Base-by-base conservation (phyloP, 2,888 invertebrate species). In the Tachina lurida region DNA sequence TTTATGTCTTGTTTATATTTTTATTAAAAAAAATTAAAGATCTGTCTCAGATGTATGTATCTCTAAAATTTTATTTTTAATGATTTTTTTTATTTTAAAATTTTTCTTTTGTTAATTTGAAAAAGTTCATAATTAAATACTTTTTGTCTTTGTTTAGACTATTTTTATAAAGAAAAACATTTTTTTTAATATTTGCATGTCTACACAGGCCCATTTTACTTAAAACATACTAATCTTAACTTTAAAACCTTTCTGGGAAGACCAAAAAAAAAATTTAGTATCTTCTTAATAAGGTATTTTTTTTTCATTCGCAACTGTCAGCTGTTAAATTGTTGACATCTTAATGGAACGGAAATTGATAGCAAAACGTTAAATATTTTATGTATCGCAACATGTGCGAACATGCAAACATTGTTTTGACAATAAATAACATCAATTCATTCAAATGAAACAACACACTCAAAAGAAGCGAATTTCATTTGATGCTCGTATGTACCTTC, bases 311-410 rank as follows among this genome's bases (percentile, higher is more conserved):
- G 9, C 56, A 73, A 54, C 9, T 19, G 49, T 80, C 22, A 22
- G 4, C 56, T 22, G 8, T 82, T 83, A 75, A 84, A 84, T 65
- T 56, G 83, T 80, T 88, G 88, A 88, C 88, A 87, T 87, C 87
- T 88, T 88, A 88, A 88, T 87, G 87, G 84, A 87, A 86, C 87
- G 88, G 87, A 87, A 86, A 88, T 88, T 86, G 88, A 88, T 88
- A 87, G 87, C 74, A 76, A 43, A 47, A 86, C 73, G 80, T 15
- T 77, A 52, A 70, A 58, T 15, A 45, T 41, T 67, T 70, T 19
- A 75, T 39, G 62, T 74, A 62, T 49, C 45, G 15, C 58, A 60
- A 76, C 31, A 31, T 56, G 19, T 79, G 67, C 63, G 56, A 71
- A 71, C 62, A 67, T 78, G 63, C 60, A 71, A 65, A 65, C 58